Conservation (phyloP, 2,113 vertebrate species). For the Campylomormyrus numenius region DNA sequence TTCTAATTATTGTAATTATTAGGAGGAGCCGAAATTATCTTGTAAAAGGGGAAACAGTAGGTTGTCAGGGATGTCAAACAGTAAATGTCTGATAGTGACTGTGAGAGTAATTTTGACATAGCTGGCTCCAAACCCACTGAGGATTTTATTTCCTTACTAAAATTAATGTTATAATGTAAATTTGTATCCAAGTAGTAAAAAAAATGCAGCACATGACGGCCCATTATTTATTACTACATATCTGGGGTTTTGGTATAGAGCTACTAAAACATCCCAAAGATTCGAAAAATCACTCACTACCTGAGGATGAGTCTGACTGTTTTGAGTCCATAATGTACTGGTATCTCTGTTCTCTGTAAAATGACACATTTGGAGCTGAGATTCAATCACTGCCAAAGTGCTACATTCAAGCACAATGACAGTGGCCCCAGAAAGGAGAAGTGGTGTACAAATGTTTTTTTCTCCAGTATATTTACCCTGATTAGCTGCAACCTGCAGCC, state of each 20-base stretch:
- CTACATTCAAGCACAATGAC: background rate
- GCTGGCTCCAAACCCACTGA: background rate
- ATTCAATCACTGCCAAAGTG: background rate
- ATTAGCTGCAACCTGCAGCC: background rate
- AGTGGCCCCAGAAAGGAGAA: background rate
- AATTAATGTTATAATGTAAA: background rate
- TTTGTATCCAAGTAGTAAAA: background rate
- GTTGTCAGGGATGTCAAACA: background rate
- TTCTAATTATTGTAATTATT: background rate
- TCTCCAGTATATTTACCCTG: background rate
- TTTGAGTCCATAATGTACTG: background rate
- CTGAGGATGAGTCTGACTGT: background rate
- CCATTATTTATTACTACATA: background rate
- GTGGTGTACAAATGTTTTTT: background rate
- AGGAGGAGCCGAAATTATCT: background rate
- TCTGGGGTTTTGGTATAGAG: background rate
- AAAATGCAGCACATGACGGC: background rate
- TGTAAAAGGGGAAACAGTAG: background rate
- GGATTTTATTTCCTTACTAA: background rate
- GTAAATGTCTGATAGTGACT: background rate
- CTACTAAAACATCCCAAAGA: background rate
- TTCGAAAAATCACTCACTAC: background rate
- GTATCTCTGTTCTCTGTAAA: background rate
- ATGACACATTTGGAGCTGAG: background rate
- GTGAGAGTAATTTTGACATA: background rate